Evolutionary conservation across 2,113 vertebrate genomes (phyloP).

Genomic region (Colius striatus): DNA sequence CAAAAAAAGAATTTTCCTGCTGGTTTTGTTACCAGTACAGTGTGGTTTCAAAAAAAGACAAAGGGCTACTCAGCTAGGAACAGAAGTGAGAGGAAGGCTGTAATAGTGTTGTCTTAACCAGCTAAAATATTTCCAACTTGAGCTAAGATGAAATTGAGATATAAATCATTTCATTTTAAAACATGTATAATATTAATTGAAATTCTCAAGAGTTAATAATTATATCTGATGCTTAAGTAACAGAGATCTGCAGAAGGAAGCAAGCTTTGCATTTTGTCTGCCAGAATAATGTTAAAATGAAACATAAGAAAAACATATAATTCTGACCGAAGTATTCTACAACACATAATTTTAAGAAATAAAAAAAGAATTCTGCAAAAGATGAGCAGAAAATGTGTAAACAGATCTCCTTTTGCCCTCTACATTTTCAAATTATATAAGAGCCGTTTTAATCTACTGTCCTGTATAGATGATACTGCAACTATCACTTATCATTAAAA

Average conservation of each 20-base stretch:
- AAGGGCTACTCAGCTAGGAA: slow-evolving; percentile 10
- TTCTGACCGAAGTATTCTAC: not conserved
- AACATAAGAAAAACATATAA: not conserved
- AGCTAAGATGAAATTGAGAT: not conserved
- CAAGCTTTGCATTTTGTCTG: not conserved
- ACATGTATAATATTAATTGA: not conserved
- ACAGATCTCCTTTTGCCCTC: not conserved
- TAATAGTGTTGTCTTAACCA: not conserved
- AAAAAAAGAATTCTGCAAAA: not conserved
- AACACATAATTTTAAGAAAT: not conserved
- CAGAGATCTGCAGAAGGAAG: not conserved
- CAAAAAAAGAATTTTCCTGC: slow-evolving; percentile 51
- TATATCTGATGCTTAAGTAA: not conserved
- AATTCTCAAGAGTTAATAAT: not conserved
- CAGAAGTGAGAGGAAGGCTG: not conserved
- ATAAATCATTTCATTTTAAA: not conserved
- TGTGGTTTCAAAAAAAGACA: not conserved
- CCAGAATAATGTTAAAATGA: not conserved
- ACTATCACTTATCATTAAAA: not conserved
- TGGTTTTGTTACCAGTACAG: slow-evolving; percentile 57
- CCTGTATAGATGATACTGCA: not conserved
- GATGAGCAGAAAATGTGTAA: not conserved
- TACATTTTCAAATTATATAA: not conserved
- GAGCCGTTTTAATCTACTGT: not conserved
- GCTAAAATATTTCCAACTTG: not conserved